Conservation (phyloP, 1,140 invertebrate species). For the Eumeta japonica region DNA sequence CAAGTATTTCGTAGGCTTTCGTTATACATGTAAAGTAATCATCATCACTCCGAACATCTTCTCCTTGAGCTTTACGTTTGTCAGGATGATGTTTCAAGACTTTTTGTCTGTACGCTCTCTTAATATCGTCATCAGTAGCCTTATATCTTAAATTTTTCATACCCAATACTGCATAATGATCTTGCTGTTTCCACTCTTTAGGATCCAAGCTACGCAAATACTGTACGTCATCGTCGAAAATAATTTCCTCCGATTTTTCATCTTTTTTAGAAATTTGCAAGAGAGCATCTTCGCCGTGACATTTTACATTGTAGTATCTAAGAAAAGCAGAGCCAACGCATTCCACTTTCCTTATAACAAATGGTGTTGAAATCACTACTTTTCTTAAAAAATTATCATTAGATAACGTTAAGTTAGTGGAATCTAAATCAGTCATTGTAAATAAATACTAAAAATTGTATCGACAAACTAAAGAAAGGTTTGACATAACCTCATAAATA, state of each 20-base stretch:
- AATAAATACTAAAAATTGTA: no score
- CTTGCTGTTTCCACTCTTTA: slow-evolving; percentile 97
- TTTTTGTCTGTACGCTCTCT: slow-evolving; percentile 87
- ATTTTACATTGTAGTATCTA: slow-evolving; percentile 47
- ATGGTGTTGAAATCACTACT: slow-evolving; percentile 32
- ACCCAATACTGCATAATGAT: slow-evolving; percentile 93
- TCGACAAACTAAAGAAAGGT: no score
- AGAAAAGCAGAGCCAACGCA: slow-evolving; percentile 44
- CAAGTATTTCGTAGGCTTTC: slow-evolving; percentile 79
- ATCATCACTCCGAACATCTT: slow-evolving; percentile 80
- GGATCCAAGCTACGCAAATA: slow-evolving; percentile 89
- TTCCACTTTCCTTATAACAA: slow-evolving; percentile 42
- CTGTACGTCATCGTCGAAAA: slow-evolving; percentile 78
- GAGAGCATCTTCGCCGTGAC: slow-evolving; percentile 43
- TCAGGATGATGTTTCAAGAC: slow-evolving; percentile 97
- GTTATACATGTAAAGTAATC: slow-evolving; percentile 99
- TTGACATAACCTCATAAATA: no score
- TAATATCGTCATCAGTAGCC: slow-evolving; percentile 90
- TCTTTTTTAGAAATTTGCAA: slow-evolving; percentile 44
- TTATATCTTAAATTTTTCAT: slow-evolving; percentile 74
- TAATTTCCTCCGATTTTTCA: slow-evolving; percentile 60
- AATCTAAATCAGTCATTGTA: no score
- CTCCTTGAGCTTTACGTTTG: slow-evolving; percentile 86
- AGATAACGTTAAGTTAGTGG: no score
- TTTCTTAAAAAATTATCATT: no score